These are phyloP conservation scores for Pseudolaguvia tuberculata DNA, from an alignment of 2,113 vertebrate species.

Conservation along the genomic window DNA sequence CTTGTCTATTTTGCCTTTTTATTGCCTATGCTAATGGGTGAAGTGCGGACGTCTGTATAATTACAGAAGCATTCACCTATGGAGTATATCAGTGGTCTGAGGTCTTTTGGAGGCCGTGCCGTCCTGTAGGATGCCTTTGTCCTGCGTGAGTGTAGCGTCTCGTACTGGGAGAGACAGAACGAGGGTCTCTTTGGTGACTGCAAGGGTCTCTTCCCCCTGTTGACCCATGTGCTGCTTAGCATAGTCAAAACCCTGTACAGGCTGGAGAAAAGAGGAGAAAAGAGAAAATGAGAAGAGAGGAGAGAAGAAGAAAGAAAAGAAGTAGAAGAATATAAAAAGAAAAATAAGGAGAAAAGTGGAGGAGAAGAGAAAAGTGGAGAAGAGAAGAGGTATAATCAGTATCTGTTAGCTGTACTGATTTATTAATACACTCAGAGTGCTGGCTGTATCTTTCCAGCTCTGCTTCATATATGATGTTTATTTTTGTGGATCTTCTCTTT, in stretches of 20 bases:
- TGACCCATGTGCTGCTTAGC: constrained; percentile 96
- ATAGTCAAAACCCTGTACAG: constrained; percentile 97
- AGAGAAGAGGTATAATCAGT: constrained; percentile 12
- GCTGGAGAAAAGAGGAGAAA: constrained; percentile 63
- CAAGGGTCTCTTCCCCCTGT: constrained; percentile 82
- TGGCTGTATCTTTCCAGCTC: constrained; percentile 28
- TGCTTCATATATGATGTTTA: constrained; percentile 5
- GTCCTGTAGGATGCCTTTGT: constrained; percentile 82
- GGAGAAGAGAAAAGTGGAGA: not conserved
- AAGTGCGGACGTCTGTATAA: not conserved
- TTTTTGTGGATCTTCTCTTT: constrained; percentile 3
- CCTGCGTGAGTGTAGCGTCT: constrained; percentile 80
- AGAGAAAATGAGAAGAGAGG: not conserved
- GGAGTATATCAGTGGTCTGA: constrained; percentile 83
- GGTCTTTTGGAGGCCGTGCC: constrained; percentile 85
- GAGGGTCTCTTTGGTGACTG: constrained; percentile 91
- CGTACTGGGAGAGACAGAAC: constrained; percentile 83
- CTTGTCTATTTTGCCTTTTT: constrained; percentile 3
- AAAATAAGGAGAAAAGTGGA: not conserved
- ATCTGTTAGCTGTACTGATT: constrained; percentile 34
- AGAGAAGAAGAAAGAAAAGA: too few relatives aligned
- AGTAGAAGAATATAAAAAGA: not conserved
- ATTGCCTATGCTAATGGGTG: not conserved
- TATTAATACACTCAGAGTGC: constrained; percentile 36
- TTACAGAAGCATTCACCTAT: constrained; percentile 72